Evolutionary conservation across 1,140 invertebrate species (phyloP).

Genomic region (Apis laboriosa): DNA sequence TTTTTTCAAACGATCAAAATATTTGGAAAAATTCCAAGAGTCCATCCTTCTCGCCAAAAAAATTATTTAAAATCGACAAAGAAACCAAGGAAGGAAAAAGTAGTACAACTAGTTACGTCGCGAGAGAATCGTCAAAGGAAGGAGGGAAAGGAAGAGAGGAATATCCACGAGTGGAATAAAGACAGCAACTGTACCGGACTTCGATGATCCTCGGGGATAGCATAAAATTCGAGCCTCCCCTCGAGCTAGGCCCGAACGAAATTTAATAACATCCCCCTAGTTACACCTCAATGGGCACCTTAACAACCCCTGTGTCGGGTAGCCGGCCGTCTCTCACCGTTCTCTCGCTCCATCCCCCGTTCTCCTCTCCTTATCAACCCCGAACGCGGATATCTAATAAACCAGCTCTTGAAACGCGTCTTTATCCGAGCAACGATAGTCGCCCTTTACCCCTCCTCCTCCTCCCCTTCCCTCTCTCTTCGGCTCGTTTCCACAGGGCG

Average conservation of each 20-base stretch:
- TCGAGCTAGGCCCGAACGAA: slow-evolving; percentile 75
- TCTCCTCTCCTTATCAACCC: slow-evolving; percentile 69
- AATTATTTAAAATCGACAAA: too few relatives aligned
- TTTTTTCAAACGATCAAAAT: too few relatives aligned
- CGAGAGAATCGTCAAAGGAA: background rate
- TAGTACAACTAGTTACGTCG: background rate
- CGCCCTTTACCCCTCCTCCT: slow-evolving; percentile 19
- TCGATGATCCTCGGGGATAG: slow-evolving; percentile 63
- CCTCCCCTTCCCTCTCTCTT: too few relatives aligned
- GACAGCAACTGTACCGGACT: slow-evolving; percentile 61
- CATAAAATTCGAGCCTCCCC: slow-evolving; percentile 75
- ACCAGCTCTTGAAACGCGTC: slow-evolving; percentile 76
- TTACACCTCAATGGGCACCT: slow-evolving; percentile 82
- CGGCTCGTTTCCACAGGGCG: background rate
- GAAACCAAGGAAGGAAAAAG: too few relatives aligned
- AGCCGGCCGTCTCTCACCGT: slow-evolving; percentile 58
- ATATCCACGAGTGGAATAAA: background rate
- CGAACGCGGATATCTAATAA: slow-evolving; percentile 78
- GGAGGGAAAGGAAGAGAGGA: too few relatives aligned
- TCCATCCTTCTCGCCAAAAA: too few relatives aligned
- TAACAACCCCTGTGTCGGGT: slow-evolving; percentile 78
- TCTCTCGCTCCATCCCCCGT: background rate
- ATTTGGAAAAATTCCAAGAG: too few relatives aligned
- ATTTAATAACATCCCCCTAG: slow-evolving; percentile 82
- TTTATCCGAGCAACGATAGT: slow-evolving; percentile 72